phyloP scores from a whole-genome alignment of 1,140 invertebrate genomes.

The Druon quercuslanigerum region DNA sequence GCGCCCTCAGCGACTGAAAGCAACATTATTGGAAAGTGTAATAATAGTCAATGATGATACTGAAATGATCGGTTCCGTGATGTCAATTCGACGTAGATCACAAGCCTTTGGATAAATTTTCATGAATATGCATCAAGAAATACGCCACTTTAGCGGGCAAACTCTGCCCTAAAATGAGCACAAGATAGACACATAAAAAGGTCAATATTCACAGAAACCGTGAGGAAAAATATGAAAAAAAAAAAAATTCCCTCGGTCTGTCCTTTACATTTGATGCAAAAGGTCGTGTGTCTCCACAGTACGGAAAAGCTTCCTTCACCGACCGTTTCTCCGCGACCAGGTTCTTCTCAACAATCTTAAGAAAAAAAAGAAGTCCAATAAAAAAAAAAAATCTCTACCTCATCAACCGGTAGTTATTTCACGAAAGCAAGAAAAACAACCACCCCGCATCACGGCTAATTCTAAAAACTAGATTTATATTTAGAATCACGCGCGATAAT shows the following conservation, averaged over 20 bases:
- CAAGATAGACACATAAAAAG: neutral
- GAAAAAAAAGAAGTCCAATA: neutral
- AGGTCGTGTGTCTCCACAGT: neutral
- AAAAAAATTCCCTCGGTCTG: too few species aligned
- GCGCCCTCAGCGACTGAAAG: too few species aligned
- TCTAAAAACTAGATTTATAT: slow-evolving; percentile 16
- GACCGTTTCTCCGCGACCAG: neutral
- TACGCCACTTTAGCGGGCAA: neutral
- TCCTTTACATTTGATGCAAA: too few species aligned
- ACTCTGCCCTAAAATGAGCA: neutral
- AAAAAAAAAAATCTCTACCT: neutral
- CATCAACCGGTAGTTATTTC: neutral
- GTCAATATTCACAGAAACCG: slow-evolving; percentile 15
- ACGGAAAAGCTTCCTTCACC: neutral
- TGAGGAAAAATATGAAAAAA: too few species aligned
- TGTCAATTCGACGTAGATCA: slow-evolving; percentile 4
- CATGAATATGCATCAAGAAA: neutral
- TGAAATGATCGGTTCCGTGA: slow-evolving; percentile 26
- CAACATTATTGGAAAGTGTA: neutral
- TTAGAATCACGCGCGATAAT: neutral
- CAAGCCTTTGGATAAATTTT: slow-evolving; percentile 18
- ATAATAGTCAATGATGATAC: neutral
- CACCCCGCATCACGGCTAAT: neutral
- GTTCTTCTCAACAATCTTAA: neutral
- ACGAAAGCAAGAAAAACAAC: neutral